Base-by-base conservation (phyloP, 1,140 invertebrate species). In the Euschistus heros region DNA sequence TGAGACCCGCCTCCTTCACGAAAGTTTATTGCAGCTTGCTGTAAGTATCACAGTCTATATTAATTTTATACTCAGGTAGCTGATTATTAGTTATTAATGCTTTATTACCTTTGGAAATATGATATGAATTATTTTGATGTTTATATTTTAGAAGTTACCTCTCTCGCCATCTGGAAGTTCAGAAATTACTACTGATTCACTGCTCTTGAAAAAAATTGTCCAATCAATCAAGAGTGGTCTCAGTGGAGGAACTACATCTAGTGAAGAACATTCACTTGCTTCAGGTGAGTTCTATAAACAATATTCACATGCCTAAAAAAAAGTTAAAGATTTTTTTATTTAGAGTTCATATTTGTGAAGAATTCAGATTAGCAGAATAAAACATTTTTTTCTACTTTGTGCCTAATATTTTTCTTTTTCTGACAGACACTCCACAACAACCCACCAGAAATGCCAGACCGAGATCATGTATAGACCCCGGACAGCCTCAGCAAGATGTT, bases 1-100 rank as follows among this genome's bases (percentile, higher is more conserved):
- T 76, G 88, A 91, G 72, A 86, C 86, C 72, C 80, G 86, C 60
- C 82, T 87, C 71, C 76, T 90, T 22, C 87, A 89, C 71, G 79
- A 85, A 69, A 89, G 86, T 74, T 84, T 90, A 71, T 84, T 85
- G 69, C 81, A 81, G 71, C 81, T 86, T 64, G 71, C 72, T n/a
- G 70, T 71, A 62, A 69, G 67, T 67, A n/a, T 59, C 27, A n/a
- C n/a, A n/a, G n/a, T 30, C 30, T 33, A 14, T 24, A 26, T 24
- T 61, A 14, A 13, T 26, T 13, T 13, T 55, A 55, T 14, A 20
- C 10, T 55, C 10, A 10, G 15, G 52, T 22, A 57, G 8, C 27
- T 52, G 13, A n/a, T 52, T 52, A 24, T 52, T 20, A 8, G 5
- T 2, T 18, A 2, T 52, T 37, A 2, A 37, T 37, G 13, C 13